Evolutionary conservation across 30 jellyfish, hydroid and myxozoan species (phyloP), one percentile per base, ranked within the genome.

Genomic region (Aurelia sp.): DNA sequence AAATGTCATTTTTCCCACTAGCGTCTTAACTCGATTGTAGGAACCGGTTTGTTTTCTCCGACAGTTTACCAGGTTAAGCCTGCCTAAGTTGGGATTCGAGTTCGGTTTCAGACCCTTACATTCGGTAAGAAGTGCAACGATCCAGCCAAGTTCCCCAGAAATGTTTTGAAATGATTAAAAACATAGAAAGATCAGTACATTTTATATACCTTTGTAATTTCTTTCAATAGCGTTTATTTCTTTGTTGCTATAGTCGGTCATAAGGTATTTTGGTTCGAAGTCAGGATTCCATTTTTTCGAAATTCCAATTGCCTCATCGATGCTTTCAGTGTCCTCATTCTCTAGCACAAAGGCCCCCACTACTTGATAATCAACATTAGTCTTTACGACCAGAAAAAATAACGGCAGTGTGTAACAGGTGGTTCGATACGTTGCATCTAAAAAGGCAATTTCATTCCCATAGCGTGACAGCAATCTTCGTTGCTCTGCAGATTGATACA

Each of bases 341-440:
- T 91, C 91, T 38, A 84, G 75, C 48, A 91, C 79, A 40, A 91
- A 91, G 51, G 95, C 31, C 8, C 78, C 96, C 22, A 85, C 98
- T 20, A 91, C 77, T 66, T 91, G 98, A 80, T 85, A 87, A 55
- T 91, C 95, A 18, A 91, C 98, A 68, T 91, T 91, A 8, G 97
- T 91, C 60, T 86, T 96, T 51, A 91, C 98, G 62, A 85, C 91
- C 63, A 91, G 64, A 67, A 90, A 85, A 61, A 85, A 80, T 74
- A 91, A 51, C n/a, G 98, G 98, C 58, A 91, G 64, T 24, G 98
- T 78, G 61, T 76, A 75, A 16, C 76, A 72, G 33, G 82, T 84
- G 47, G 89, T 90, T 20, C 68, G 68, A 87, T 86, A 88, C 44
- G 98, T 91, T 41, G 92, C 93, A 50, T 91, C 98, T 10, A 96